Percentiles rank a stretch among this genome's conserved stretches.
phyloP scores from a whole-genome alignment of 2,113 vertebrate genomes.

The Lynx canadensis region DNA sequence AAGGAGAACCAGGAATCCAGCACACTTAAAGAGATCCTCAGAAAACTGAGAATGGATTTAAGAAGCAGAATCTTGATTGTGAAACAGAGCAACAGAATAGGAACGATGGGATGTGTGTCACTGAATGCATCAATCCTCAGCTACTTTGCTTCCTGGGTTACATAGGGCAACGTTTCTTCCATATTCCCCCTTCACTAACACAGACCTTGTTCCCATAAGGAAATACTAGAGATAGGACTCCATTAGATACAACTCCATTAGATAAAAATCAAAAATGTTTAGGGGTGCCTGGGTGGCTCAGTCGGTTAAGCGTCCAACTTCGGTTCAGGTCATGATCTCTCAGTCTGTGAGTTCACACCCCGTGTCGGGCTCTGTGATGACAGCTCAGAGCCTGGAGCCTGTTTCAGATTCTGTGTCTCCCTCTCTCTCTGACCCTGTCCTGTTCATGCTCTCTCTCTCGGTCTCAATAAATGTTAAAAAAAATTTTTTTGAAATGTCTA shows the following conservation, averaged over 20 bases:
- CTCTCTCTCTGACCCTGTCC: no score
- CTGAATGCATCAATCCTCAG: not conserved
- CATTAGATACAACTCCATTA: not conserved
- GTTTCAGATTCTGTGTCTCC: no score
- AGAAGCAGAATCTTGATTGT: not conserved
- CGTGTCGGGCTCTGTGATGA: no score
- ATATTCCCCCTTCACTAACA: not conserved
- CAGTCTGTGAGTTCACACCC: no score
- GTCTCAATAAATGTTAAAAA: no score
- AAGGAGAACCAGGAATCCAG: not conserved
- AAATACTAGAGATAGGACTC: not conserved
- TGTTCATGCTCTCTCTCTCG: no score
- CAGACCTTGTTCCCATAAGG: not conserved
- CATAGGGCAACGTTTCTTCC: accelerated
- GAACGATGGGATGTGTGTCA: accelerated
- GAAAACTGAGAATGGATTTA: not conserved
- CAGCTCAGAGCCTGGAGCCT: no score
- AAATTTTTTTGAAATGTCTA: no score
- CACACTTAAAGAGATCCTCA: not conserved
- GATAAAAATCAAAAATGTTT: no score
- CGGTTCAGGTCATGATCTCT: no score
- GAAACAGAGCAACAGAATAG: not conserved
- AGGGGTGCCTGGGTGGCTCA: no score
- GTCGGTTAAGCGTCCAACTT: no score
- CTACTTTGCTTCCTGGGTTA: not conserved